Evolutionary conservation across 2,888 invertebrate species (phyloP).

Genomic region (Netelia inedita): DNA sequence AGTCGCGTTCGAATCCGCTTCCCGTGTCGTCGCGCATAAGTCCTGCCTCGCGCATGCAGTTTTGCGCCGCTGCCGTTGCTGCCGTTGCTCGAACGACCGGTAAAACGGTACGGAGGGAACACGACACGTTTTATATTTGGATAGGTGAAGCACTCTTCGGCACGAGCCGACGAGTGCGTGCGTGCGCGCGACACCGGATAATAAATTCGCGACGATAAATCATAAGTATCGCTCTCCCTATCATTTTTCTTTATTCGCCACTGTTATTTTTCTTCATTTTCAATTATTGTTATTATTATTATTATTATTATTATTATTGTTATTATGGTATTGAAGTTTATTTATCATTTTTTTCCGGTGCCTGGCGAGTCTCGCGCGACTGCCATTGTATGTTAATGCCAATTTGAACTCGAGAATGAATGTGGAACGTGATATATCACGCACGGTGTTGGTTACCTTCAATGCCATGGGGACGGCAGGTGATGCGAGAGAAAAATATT

Average conservation of each 20-base stretch:
- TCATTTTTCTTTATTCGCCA: neutral
- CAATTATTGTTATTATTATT: constrained; percentile 24
- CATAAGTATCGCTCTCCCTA: constrained; percentile 51
- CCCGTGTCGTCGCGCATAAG: constrained; percentile 71
- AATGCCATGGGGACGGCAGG: neutral
- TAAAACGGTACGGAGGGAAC: constrained; percentile 28
- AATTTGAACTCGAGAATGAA: constrained; percentile 60
- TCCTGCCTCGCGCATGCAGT: constrained; percentile 55
- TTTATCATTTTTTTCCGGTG: constrained; percentile 13
- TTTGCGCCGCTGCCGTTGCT: constrained; percentile 21
- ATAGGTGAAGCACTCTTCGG: constrained; percentile 45
- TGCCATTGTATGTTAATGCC: constrained; percentile 78
- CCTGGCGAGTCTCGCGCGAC: constrained; percentile 27
- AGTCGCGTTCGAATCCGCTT: constrained; percentile 71
- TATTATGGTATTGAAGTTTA: neutral
- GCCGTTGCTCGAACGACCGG: constrained; percentile 3
- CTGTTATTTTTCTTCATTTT: neutral
- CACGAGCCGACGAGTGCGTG: constrained; percentile 41
- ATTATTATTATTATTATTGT: constrained; percentile 18
- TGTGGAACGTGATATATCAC: constrained; percentile 2
- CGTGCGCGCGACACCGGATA: constrained; percentile 32
- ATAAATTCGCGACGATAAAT: constrained; percentile 74
- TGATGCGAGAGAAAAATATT: neutral
- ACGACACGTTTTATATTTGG: constrained; percentile 50
- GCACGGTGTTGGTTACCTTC: neutral